Conservation (phyloP, 2,797 vertebrate genomes). For the Delichon dasypus region DNA sequence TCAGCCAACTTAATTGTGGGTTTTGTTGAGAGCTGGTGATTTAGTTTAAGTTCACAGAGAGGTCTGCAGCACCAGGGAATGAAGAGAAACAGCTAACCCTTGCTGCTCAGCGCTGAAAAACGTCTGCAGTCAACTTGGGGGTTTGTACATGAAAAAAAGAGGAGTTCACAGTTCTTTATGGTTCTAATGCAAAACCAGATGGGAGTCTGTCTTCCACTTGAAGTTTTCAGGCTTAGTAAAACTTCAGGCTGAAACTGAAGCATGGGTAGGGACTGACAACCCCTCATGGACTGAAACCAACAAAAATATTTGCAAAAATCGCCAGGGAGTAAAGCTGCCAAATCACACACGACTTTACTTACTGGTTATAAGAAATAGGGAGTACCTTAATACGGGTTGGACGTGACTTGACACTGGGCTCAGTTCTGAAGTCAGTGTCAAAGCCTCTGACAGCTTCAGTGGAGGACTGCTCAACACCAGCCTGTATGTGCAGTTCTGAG, state of each 20-base stretch:
- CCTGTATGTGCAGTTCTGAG: not conserved
- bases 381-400: not conserved
- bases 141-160: not conserved
- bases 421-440: not conserved
- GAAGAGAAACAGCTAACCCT: conserved; percentile 39
- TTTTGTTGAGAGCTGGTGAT: conserved; percentile 56
- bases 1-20: conserved; percentile 46
- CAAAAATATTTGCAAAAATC: not conserved
- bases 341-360: not conserved
- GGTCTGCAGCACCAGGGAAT: not conserved
- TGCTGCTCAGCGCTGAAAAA: not conserved
- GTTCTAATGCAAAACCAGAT: not conserved
- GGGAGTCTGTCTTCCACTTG: not conserved
- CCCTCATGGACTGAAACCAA: not conserved
- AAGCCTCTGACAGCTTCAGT: not conserved
- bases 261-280: not conserved
- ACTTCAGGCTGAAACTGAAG: conserved; percentile 5
- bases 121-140: not conserved
- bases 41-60: conserved; percentile 50
- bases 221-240: not conserved
- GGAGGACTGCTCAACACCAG: not conserved
- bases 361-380: not conserved
- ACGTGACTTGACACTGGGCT: not conserved
- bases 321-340: conserved; percentile 1
- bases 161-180: not conserved